Conservation (phyloP, 92 coral and sea anemone genomes). For the Heliopora coerulea region DNA sequence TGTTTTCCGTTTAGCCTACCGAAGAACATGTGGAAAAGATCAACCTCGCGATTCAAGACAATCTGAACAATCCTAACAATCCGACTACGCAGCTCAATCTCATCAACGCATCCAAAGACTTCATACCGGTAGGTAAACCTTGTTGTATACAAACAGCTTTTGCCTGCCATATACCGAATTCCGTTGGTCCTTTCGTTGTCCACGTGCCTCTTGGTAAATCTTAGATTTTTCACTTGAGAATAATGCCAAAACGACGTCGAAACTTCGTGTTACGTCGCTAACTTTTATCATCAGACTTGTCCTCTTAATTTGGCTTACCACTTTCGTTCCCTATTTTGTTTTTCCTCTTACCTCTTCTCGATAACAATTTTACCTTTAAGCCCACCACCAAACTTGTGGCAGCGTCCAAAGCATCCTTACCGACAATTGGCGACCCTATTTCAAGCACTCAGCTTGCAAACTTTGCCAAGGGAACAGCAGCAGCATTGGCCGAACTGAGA, state of each 20-base stretch:
- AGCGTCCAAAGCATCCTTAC: slow-evolving; percentile 90
- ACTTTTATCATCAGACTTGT: neutral
- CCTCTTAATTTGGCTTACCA: no score
- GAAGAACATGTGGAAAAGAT: slow-evolving; percentile 77
- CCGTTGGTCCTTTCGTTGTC: no score
- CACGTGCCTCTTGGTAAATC: no score
- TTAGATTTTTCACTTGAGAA: neutral
- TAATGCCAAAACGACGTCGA: no score
- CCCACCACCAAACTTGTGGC: slow-evolving; percentile 88
- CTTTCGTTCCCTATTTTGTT: neutral
- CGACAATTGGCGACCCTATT: slow-evolving; percentile 93
- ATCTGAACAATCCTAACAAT: slow-evolving; percentile 78
- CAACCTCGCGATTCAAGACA: slow-evolving; percentile 74
- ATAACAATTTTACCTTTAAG: slow-evolving; percentile 26
- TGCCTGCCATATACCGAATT: neutral
- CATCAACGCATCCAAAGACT: slow-evolving; percentile 78
- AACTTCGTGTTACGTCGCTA: no score
- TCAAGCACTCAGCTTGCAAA: slow-evolving; percentile 88
- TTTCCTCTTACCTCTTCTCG: neutral
- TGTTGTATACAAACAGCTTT: no score
- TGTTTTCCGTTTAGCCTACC: slow-evolving; percentile 69
- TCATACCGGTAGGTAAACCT: slow-evolving; percentile 63
- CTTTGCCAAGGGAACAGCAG: slow-evolving; percentile 92
- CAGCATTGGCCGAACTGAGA: slow-evolving; percentile 78
- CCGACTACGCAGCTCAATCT: slow-evolving; percentile 77